A percentile compares a stretch with the other conserved stretches of the same genome.
Evolutionary conservation across 2,113 vertebrate genomes (phyloP).

Genomic region (Acanthisitta chloris): DNA sequence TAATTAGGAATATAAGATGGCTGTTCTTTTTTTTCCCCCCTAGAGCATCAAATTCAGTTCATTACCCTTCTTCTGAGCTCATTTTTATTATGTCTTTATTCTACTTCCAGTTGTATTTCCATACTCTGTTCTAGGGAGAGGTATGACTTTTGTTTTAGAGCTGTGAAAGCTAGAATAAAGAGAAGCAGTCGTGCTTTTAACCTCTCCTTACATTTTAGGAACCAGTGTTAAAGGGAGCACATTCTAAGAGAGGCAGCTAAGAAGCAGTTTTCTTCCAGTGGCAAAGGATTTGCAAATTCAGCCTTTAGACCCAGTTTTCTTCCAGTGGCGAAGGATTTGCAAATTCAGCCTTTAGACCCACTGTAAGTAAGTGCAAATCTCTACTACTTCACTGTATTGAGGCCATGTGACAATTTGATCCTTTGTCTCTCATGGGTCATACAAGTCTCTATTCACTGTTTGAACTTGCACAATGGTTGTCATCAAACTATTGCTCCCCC

Average conservation of each 20-base stretch:
- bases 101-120: neutral
- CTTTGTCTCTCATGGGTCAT: constrained; percentile 3
- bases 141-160: neutral
- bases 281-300: neutral
- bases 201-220: neutral
- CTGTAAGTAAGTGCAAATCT: neutral
- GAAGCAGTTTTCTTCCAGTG: neutral
- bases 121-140: neutral
- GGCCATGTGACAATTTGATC: neutral
- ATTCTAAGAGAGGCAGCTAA: neutral
- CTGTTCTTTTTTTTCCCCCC: neutral
- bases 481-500: constrained; percentile 8
- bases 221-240: neutral
- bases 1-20: neutral
- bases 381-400: neutral
- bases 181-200: neutral
- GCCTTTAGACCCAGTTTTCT: neutral
- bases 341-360: neutral
- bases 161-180: neutral
- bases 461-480: neutral
- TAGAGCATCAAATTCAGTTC: neutral
- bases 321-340: neutral
- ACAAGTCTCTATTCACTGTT: neutral
- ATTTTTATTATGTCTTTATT: neutral
- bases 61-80: neutral